A percentile compares a stretch with the other conserved stretches of the same genome.
These are phyloP conservation scores for Montipora sp. DNA, from an alignment of 64 coral and sea anemone species.

Conservation along the genomic window DNA sequence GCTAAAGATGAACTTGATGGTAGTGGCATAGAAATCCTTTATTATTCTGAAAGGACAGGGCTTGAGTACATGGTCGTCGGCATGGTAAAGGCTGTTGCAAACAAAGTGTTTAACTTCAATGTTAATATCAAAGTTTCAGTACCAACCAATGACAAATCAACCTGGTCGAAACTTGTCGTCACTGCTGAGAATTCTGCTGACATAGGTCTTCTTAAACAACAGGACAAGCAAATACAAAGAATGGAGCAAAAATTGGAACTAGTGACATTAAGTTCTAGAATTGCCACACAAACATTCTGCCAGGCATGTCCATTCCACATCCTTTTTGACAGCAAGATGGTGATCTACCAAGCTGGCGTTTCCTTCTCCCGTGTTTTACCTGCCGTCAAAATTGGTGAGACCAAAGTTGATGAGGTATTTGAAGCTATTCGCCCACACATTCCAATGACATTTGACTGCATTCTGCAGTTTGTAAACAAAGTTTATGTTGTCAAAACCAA, in stretches of 20 bases:
- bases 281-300: constrained; percentile 88
- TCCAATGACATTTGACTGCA: constrained; percentile 79
- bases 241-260: constrained; percentile 78
- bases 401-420: constrained; percentile 82
- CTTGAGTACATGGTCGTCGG: constrained; percentile 92
- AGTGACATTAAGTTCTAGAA: constrained; percentile 73
- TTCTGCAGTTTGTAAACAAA: constrained; percentile 88
- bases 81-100: constrained; percentile 87
- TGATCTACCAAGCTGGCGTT: constrained; percentile 96
- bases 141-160: constrained; percentile 60
- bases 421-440: constrained; percentile 83
- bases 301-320: constrained; percentile 96
- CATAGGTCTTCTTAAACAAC: constrained; percentile 25
- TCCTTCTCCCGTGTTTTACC: constrained; percentile 86
- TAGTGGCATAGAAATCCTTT: constrained; percentile 70
- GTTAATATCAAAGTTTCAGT: constrained; percentile 73
- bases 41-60: constrained; percentile 87
- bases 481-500: constrained; percentile 94
- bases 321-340: constrained; percentile 88
- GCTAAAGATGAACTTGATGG: constrained; percentile 80
- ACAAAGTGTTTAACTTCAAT: constrained; percentile 64
- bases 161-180: constrained; percentile 84
- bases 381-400: constrained; percentile 75
- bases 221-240: constrained; percentile 54
- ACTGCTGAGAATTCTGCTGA: constrained; percentile 50